Evolutionary conservation across 1,140 invertebrate species (phyloP), one percentile per base, ranked within the genome.

Genomic region (Batillaria attramentaria): DNA sequence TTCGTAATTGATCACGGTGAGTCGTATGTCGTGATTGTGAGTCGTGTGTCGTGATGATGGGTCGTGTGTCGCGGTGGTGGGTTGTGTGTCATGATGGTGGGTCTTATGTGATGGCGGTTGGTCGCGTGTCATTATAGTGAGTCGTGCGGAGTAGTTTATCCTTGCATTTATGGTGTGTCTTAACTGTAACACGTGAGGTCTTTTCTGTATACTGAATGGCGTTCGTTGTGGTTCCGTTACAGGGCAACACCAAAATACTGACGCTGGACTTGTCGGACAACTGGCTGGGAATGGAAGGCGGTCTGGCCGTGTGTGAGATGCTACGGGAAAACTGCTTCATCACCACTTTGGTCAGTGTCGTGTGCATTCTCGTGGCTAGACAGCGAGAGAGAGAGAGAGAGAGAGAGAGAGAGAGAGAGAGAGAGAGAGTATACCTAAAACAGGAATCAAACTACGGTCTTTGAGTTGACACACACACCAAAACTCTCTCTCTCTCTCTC

Each of bases 241-340:
- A 91, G 89, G 85, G 86, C 20, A 91, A 91, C 82, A 87, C 88
- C 13, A 83, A 81, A 39, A 84, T 91, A 18, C 72, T 84, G 46
- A 84, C 85, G 28, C 81, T 91, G 31, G 87, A 90, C 80, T 76
- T 91, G 28, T 86, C 84, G 70, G 90, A 91, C 83, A 91, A 91
- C 79, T 91, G 88, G 86, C 83, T 91, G 16, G 89, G 88, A 1
- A 65, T 76, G 18, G 72, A 85, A 10, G 90, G 90, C 35, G 89
- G 89, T 6, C 65, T 84, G 24, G 83, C 87, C 35, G 79, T 91
- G 0, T 89, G 87, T 87, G 86, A 90, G 42, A 90, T 91, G 90
- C 82, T 91, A 10, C 89, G 85, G 77, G 90, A 91, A 84, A 91
- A 91, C 81, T 90, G 89, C 72, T 91, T 89, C 72, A 90, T 91